phyloP scores from a whole-genome alignment of 2,113 vertebrate genomes.

The Hydrolagus affinis region DNA sequence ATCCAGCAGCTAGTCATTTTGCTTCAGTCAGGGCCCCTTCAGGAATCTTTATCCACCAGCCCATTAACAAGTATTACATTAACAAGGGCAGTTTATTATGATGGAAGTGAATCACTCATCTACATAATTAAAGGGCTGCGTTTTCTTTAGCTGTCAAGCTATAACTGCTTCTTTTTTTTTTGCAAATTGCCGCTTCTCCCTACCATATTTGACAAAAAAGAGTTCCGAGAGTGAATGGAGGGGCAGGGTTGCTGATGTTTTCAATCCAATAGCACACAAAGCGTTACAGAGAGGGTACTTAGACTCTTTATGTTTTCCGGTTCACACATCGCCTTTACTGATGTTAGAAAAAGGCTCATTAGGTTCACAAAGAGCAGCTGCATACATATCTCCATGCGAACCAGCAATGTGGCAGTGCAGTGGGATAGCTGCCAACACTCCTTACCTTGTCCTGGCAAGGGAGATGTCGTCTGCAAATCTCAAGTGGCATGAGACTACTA shows the following conservation, averaged over 20 bases:
- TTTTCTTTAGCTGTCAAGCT: slow-evolving; percentile 34
- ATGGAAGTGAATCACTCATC: slow-evolving; percentile 40
- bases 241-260: slow-evolving; percentile 21
- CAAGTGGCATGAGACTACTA: not conserved
- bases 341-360: slow-evolving; percentile 27
- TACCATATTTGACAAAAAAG: slow-evolving; percentile 31
- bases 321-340: slow-evolving; percentile 19
- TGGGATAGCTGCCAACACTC: not conserved
- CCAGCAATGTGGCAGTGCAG: not conserved
- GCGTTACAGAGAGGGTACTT: slow-evolving; percentile 24
- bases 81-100: slow-evolving; percentile 36
- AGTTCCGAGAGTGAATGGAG: slow-evolving; percentile 25
- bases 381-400: slow-evolving; percentile 22
- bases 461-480: not conserved
- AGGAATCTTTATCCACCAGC: slow-evolving; percentile 36
- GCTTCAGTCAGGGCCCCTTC: slow-evolving; percentile 31
- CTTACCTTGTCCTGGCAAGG: not conserved
- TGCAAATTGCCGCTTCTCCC: slow-evolving; percentile 24
- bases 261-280: slow-evolving; percentile 29
- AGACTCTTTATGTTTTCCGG: slow-evolving; percentile 14
- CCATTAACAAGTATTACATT: slow-evolving; percentile 39
- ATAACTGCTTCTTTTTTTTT: slow-evolving; percentile 28
- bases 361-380: not conserved
- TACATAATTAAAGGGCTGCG: slow-evolving; percentile 37
- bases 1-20: slow-evolving; percentile 33